Base-by-base conservation (phyloP, 2,113 vertebrate genomes). In the Regulus satrapa region DNA sequence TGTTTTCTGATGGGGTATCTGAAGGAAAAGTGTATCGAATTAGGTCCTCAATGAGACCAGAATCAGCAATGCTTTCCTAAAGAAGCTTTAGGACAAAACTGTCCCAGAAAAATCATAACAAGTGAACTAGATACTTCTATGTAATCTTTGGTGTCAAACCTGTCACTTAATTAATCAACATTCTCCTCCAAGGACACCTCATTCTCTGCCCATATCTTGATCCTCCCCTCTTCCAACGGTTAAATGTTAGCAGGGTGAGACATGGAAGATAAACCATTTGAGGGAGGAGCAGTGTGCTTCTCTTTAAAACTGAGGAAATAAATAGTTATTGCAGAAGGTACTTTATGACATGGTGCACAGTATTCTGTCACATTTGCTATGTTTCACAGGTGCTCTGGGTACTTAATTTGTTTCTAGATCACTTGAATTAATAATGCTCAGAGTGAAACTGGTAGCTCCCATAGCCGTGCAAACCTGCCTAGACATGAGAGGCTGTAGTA, bases 251-350 rank as follows among this genome's bases (percentile, higher is more conserved):
- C 5, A 45, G 28, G 3, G 14, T 15, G 12, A 54, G 48, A 51
- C 1, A 2, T 18, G 15, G 17, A 56, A 87, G 63, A 62, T 24
- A 62, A 56, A 48, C 5, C 26, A 7, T 24, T 36, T 49, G 15
- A 18, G 18, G 1, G 2, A 56, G 10, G 23, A 34, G 10, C 5
- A 28, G 5, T 8, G 5, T 45, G 1, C 12, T 72, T 55, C 14
- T 38, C 46, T 69, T 71, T 69, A 78, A 62, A 88, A 43, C 10
- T 32, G 26, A 41, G 43, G 12, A 26, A 2, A 19, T 29, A 38
- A 26, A 18, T 88, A 45, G 8, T 49, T 52, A 19, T 17, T 76
- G 14, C 13, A 77, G 26, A 13, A 87, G 12, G 6, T 23, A 14
- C 10, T 45, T 34, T 5, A 15, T 3, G 1, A 51, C 23, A 34